Evolutionary conservation across 2,888 invertebrate species (phyloP).

Genomic region (Orchestes rusci): DNA sequence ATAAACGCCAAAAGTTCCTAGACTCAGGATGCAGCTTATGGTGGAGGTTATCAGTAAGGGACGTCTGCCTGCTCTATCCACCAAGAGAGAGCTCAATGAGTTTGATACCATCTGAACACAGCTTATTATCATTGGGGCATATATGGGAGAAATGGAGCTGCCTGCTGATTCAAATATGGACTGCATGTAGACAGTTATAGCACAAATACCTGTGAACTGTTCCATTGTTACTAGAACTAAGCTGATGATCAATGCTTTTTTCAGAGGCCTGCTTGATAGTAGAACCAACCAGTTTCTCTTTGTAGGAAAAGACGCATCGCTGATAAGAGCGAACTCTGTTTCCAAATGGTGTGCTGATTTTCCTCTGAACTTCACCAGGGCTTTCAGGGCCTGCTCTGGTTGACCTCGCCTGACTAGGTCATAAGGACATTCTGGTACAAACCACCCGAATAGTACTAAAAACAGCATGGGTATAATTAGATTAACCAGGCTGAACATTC

Average conservation of each 20-base stretch:
- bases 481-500: slow-evolving; percentile 18
- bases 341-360: slow-evolving; percentile 12
- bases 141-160: slow-evolving; percentile 46
- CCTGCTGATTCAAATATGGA: slow-evolving; percentile 53
- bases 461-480: slow-evolving; percentile 21
- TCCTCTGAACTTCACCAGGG: slow-evolving; percentile 53
- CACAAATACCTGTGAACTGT: slow-evolving; percentile 58
- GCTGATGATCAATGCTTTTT: slow-evolving; percentile 40
- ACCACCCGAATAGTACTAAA: slow-evolving; percentile 17
- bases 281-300: slow-evolving; percentile 10
- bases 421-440: slow-evolving; percentile 28
- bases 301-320: slow-evolving; percentile 12
- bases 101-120: slow-evolving; percentile 66
- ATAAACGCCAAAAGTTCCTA: slow-evolving; percentile 27
- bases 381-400: slow-evolving; percentile 52
- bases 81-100: slow-evolving; percentile 61
- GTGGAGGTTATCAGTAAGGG: slow-evolving; percentile 63
- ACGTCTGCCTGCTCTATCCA: slow-evolving; percentile 69
- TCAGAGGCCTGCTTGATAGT: slow-evolving; percentile 16
- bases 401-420: slow-evolving; percentile 31
- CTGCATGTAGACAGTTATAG: slow-evolving; percentile 69
- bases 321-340: slow-evolving; percentile 28
- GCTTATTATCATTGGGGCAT: slow-evolving; percentile 70
- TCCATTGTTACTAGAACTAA: slow-evolving; percentile 37
- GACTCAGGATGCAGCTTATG: slow-evolving; percentile 54